Base-by-base conservation (phyloP, 2,113 vertebrate species). In the Aspiorhynchus laticeps region DNA sequence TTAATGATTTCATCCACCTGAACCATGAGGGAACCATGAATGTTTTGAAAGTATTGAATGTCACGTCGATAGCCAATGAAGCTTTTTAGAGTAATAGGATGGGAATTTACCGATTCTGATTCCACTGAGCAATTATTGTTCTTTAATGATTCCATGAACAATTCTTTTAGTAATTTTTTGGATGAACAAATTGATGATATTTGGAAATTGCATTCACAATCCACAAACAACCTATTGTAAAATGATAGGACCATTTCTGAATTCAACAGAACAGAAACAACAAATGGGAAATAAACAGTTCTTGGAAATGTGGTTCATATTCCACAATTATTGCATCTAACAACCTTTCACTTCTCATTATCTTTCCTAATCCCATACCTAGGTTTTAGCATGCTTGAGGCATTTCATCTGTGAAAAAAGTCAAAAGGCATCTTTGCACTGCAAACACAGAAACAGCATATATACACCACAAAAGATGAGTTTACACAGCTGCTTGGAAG, bases 121-220 rank as follows among this genome's bases (percentile, higher is more conserved):
- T 65, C 36, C 79, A 78, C 46, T 21, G 19, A 78, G 48, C 46
- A 78, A 33, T 53, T 48, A 26, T 19, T 28, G n/a, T 78, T 78
- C 28, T 48, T 53, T 33, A 51, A 78, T 78, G 76, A 53, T 78
- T 31, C 28, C 48, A 78, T 46, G 3, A 82, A 67, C 33, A 61
- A 6, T 67, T 67, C 14, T 67, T 82, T 82, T 12, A 82, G 59
- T 43, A 67, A 82, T 82, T 82, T 26, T 65, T n/a, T 31, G 61
- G n/a, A 63, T 46, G 14, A 82, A 41, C 33, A 46, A 82, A 31
- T 43, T 5, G n/a, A 26, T 19, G 3, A 9, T 82, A 17, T 82
- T 67, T 59, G 19, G 11, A 80, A 80, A 82, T 48, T 48, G 61
- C 61, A 67, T 65, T 46, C 14, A 11, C n/a, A 0, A 65, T 33